These are phyloP conservation scores for Pseudococcus viburni DNA, from an alignment of 2,888 invertebrate genomes.

Conservation along the genomic window DNA sequence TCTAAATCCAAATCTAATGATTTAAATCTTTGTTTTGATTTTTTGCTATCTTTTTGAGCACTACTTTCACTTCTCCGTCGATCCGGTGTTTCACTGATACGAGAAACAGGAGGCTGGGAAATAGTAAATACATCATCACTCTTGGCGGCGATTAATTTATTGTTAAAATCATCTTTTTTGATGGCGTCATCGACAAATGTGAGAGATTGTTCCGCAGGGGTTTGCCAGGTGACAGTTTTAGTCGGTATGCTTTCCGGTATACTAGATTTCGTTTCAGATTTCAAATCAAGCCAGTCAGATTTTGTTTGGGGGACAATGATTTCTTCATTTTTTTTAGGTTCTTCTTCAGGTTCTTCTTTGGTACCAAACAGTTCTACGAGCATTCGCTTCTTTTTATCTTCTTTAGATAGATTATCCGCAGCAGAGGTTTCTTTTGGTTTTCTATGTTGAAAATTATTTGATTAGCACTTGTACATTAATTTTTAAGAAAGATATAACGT, in stretches of 20 bases:
- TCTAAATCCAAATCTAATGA: constrained; percentile 61
- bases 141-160: background rate
- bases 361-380: constrained; percentile 62
- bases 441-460: background rate
- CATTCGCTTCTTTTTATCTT: constrained; percentile 62
- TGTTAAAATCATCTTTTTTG: background rate
- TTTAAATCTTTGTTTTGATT: constrained; percentile 50
- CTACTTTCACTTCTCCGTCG: constrained; percentile 53
- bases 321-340: background rate
- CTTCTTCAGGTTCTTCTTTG: constrained; percentile 1
- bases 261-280: constrained; percentile 16
- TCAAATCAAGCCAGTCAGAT: constrained; percentile 62
- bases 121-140: background rate
- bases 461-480: background rate
- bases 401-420: constrained; percentile 27
- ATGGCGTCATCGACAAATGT: background rate
- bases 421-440: constrained; percentile 47
- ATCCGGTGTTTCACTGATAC: background rate
- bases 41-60: background rate
- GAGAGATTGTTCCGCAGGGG: background rate
- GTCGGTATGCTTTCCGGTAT: background rate
- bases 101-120: background rate
- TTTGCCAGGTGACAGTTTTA: constrained; percentile 27
- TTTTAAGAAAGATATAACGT: background rate
- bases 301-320: background rate